Percentiles rank a stretch among this genome's conserved stretches.
Evolutionary conservation across 2,888 invertebrate genomes (phyloP).

Genomic region (Drosophila prolongata): DNA sequence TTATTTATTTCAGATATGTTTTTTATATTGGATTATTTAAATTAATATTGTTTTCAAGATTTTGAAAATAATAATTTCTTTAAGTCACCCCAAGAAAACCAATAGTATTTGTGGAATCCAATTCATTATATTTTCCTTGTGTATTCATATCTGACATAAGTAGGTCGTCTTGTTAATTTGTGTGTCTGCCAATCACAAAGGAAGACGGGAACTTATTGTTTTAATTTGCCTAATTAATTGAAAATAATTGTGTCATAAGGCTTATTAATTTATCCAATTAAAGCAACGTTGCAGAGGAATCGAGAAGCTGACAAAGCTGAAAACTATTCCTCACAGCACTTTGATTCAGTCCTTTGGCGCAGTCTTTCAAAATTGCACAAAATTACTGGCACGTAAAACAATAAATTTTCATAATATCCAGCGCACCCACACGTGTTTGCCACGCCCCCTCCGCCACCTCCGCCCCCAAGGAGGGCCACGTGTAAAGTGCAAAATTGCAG

Average conservation of each 20-base stretch:
- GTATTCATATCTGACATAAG: not conserved
- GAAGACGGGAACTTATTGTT: not conserved
- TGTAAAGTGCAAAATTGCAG: slow-evolving; percentile 65
- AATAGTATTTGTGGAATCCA: not conserved
- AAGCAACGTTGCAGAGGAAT: not conserved
- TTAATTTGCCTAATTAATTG: slow-evolving; percentile 52
- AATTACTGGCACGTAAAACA: slow-evolving; percentile 64
- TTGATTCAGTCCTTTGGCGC: slow-evolving; percentile 3
- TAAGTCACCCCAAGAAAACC: not conserved
- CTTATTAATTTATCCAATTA: slow-evolving; percentile 20
- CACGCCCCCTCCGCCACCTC: not conserved
- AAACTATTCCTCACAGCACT: not conserved
- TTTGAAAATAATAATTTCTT: too few relatives aligned
- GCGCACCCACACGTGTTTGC: slow-evolving; percentile 11
- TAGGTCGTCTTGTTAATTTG: not conserved
- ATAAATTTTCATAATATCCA: slow-evolving; percentile 67
- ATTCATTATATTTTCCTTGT: not conserved
- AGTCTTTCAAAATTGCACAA: slow-evolving; percentile 21
- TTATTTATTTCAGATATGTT: not conserved
- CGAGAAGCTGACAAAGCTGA: not conserved
- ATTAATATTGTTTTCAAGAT: too few relatives aligned
- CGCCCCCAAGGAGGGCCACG: slow-evolving; percentile 10
- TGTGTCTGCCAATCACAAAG: not conserved
- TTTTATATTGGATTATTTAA: not conserved
- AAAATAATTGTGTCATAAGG: slow-evolving; percentile 52